A percentile compares a stretch with the other conserved stretches of the same genome.
Conservation (phyloP, 2,113 vertebrate genomes). For the Saimiri boliviensis region DNA sequence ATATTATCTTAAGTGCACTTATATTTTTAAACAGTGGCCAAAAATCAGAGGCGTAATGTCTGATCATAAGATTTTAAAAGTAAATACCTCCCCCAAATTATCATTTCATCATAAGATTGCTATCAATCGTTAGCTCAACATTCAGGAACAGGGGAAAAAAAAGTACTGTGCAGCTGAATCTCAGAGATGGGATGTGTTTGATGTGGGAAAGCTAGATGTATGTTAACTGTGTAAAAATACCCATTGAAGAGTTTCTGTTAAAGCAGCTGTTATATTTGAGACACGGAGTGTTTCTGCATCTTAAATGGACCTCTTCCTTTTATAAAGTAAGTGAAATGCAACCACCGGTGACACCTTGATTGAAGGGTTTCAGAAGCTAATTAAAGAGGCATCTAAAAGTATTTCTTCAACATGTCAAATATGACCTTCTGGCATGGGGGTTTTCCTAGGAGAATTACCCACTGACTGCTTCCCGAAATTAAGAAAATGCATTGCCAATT, state of each 20-base stretch:
- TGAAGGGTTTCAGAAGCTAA: constrained; percentile 46
- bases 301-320: not conserved
- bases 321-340: not conserved
- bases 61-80: not conserved
- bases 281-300: not conserved
- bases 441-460: not conserved
- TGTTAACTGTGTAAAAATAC: not conserved
- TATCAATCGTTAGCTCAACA: not conserved
- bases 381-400: not conserved
- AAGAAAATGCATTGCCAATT: not conserved
- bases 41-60: not conserved
- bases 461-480: not conserved
- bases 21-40: not conserved
- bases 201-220: not conserved
- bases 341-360: not conserved
- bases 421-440: not conserved
- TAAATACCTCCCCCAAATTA: not conserved
- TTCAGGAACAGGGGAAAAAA: not conserved
- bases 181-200: not conserved
- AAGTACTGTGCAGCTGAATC: not conserved
- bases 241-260: not conserved
- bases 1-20: not conserved
- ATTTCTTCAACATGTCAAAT: not conserved
- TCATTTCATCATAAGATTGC: not conserved
- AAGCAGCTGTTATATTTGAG: not conserved